These are phyloP conservation scores for Morus bassanus DNA, from an alignment of 2,797 vertebrate genomes.

Conservation along the genomic window DNA sequence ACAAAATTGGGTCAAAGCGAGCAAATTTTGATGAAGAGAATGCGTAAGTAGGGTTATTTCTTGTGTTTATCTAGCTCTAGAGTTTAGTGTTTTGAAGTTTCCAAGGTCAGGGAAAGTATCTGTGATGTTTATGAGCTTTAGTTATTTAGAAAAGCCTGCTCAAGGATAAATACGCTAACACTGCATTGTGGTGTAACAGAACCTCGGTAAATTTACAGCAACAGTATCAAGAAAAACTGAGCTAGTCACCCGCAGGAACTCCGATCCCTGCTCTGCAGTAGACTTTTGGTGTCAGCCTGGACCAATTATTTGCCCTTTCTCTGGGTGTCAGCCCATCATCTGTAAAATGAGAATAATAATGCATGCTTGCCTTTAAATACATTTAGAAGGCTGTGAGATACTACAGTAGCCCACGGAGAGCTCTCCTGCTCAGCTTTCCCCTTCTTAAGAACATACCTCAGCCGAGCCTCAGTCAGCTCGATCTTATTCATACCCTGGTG, in stretches of 20 bases:
- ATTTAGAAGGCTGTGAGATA: neutral
- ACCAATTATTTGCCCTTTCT: neutral
- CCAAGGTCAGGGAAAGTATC: neutral
- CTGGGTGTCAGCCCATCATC: neutral
- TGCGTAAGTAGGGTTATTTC: slow-evolving; percentile 83
- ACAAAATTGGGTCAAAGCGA: slow-evolving; percentile 97
- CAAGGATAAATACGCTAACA: neutral
- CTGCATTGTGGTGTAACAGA: neutral
- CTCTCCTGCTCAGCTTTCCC: neutral
- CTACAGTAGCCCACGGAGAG: neutral
- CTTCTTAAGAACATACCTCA: neutral
- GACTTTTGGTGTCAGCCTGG: neutral
- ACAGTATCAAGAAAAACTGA: neutral
- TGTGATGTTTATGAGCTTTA: neutral
- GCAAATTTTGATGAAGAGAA: slow-evolving; percentile 98
- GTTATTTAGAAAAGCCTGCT: neutral
- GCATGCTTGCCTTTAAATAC: neutral
- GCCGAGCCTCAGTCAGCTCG: neutral
- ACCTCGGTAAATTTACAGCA: neutral
- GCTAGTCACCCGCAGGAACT: neutral
- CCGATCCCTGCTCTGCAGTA: neutral
- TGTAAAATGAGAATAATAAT: neutral
- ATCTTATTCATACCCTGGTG: neutral
- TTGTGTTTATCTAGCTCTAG: neutral
- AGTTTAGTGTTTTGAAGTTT: neutral